Percentiles rank a stretch among this genome's conserved stretches.
These are phyloP conservation scores for Manduca sexta DNA, from an alignment of 1,140 invertebrate genomes.

Conservation along the genomic window DNA sequence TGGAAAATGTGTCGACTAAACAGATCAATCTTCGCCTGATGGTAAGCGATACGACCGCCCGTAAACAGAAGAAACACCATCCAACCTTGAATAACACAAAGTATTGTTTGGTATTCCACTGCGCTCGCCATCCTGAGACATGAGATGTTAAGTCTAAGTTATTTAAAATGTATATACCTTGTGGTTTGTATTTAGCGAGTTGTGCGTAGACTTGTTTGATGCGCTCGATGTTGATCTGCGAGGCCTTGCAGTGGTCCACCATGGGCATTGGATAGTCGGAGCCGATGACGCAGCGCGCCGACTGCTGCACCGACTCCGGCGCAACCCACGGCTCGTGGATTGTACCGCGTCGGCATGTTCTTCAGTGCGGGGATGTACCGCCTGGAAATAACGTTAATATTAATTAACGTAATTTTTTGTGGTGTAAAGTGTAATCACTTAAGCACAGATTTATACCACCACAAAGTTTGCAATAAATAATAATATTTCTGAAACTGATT, in stretches of 20 bases:
- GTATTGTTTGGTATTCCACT: too few relatives aligned
- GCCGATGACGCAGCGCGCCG: constrained; percentile 88
- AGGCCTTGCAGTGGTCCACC: constrained; percentile 85
- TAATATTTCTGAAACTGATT: too few relatives aligned
- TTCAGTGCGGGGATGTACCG: constrained; percentile 88
- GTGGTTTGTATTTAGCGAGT: constrained; percentile 78
- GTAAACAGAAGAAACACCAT: too few relatives aligned
- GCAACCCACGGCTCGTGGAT: constrained; percentile 93
- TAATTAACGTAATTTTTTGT: not conserved
- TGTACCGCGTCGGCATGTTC: constrained; percentile 88
- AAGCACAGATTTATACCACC: too few relatives aligned
- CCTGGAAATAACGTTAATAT: constrained; percentile 64
- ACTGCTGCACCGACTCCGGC: constrained; percentile 82
- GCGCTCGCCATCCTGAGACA: too few relatives aligned
- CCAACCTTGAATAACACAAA: too few relatives aligned
- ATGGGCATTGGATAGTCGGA: constrained; percentile 91
- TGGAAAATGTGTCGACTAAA: too few relatives aligned
- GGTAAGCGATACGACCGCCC: too few relatives aligned
- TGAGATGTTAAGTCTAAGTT: too few relatives aligned
- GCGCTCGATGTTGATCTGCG: constrained; percentile 86
- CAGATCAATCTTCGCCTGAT: too few relatives aligned
- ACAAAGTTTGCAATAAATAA: too few relatives aligned
- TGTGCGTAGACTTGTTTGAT: constrained; percentile 92
- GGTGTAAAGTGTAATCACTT: too few relatives aligned
- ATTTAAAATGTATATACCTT: constrained; percentile 21